Evolutionary conservation across 1,140 invertebrate genomes (phyloP).

Genomic region (Drosophila chauvacae): DNA sequence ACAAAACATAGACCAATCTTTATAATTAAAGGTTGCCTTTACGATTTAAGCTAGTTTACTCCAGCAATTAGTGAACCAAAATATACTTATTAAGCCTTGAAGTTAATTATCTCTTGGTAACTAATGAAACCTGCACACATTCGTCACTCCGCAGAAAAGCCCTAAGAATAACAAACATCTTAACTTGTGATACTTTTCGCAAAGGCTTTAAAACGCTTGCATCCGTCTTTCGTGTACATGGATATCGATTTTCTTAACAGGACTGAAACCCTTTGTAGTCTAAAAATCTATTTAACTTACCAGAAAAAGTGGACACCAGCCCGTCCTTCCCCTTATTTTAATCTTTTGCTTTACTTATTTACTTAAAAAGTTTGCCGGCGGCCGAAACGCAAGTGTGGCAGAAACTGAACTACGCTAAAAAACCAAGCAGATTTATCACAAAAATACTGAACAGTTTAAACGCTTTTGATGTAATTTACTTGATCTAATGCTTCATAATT

Average conservation of each 20-base stretch:
- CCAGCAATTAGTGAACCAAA: background rate
- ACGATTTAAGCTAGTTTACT: background rate
- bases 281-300: background rate
- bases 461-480: background rate
- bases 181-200: background rate
- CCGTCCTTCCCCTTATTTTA: background rate
- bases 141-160: background rate
- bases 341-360: constrained; percentile 8
- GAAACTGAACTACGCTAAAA: background rate
- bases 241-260: background rate
- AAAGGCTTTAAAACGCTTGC: background rate
- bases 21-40: background rate
- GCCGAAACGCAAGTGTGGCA: constrained; percentile 15
- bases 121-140: constrained; percentile 1
- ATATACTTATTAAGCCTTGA: background rate
- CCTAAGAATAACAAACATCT: background rate
- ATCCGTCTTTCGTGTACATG: no score
- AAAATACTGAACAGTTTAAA: background rate
- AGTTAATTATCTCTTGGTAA: constrained; percentile 3
- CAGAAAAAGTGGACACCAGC: background rate
- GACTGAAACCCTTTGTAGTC: background rate
- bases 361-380: constrained; percentile 23
- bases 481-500: background rate
- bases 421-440: background rate
- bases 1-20: no score